phyloP scores from a whole-genome alignment of 2,113 vertebrate species.

The Myxocyprinus asiaticus region DNA sequence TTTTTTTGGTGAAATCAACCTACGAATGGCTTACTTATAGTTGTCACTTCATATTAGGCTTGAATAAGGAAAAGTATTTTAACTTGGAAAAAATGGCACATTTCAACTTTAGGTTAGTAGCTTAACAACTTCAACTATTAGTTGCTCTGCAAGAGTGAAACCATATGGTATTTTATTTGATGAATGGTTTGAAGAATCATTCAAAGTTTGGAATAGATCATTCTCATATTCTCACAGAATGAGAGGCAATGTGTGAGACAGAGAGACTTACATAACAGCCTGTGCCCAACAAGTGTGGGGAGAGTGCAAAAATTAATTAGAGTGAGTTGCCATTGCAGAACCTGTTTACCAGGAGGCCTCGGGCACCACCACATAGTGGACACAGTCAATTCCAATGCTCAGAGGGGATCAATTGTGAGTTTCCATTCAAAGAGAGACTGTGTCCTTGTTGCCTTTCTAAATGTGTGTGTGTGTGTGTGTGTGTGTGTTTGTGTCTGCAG shows the following conservation, averaged over 20 bases:
- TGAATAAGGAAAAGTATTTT: no score
- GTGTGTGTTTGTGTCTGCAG: conserved; percentile 64
- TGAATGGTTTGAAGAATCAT: not conserved
- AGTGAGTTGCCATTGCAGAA: not conserved
- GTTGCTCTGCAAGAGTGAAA: no score
- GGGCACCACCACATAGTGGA: not conserved
- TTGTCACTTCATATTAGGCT: no score
- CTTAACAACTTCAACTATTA: no score
- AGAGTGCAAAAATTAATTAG: conserved; percentile 13
- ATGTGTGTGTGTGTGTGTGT: conserved; percentile 28
- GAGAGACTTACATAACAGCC: conserved; percentile 22
- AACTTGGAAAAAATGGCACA: no score
- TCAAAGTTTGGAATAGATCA: not conserved
- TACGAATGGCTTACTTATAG: no score
- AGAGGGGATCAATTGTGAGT: conserved; percentile 24
- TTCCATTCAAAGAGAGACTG: conserved; percentile 26
- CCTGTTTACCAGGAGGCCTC: conserved; percentile 13
- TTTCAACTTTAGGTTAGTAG: no score
- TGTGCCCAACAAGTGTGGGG: not conserved
- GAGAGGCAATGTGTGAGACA: conserved; percentile 9
- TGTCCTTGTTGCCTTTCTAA: conserved; percentile 18
- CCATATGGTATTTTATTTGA: not conserved
- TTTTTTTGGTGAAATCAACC: no score
- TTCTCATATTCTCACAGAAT: not conserved
- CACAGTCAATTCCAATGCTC: conserved; percentile 31